phyloP scores from a whole-genome alignment of 2,888 invertebrate species.

The Tholera decimalis region DNA sequence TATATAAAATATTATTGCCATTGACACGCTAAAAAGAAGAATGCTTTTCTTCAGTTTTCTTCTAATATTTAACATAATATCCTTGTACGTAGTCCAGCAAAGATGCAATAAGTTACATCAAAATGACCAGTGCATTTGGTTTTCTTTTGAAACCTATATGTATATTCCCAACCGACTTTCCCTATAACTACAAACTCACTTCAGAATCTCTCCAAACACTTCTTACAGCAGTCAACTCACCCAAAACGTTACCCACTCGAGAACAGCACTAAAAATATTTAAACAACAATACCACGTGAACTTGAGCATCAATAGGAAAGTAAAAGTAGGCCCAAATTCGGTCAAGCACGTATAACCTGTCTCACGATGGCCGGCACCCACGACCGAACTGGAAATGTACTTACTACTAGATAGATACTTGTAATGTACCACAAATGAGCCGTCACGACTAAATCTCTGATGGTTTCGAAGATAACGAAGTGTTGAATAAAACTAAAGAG shows the following conservation, averaged over 20 bases:
- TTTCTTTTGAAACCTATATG: neutral
- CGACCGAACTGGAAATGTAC: conserved; percentile 53
- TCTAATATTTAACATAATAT: too few relatives aligned
- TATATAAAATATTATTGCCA: too few relatives aligned
- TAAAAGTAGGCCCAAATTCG: conserved; percentile 69
- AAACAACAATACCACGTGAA: conserved; percentile 46
- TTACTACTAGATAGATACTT: conserved; percentile 10
- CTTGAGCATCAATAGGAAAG: conserved; percentile 63
- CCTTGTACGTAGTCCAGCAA: neutral
- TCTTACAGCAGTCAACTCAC: conserved; percentile 21
- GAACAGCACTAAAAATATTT: conserved; percentile 34
- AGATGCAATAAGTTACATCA: neutral
- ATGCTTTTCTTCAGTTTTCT: too few relatives aligned
- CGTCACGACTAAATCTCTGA: conserved; percentile 19
- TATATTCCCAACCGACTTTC: conserved; percentile 4
- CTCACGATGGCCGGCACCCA: conserved; percentile 50
- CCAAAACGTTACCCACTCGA: conserved; percentile 40
- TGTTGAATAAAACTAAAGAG: conserved; percentile 12
- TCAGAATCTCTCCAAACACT: conserved; percentile 49
- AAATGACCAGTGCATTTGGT: neutral
- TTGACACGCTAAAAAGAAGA: too few relatives aligned
- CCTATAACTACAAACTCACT: neutral
- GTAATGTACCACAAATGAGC: conserved; percentile 18
- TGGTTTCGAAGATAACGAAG: conserved; percentile 21
- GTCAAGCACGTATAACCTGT: conserved; percentile 67